Conservation (phyloP, 2,888 invertebrate genomes). For the Oligia latruncula region DNA sequence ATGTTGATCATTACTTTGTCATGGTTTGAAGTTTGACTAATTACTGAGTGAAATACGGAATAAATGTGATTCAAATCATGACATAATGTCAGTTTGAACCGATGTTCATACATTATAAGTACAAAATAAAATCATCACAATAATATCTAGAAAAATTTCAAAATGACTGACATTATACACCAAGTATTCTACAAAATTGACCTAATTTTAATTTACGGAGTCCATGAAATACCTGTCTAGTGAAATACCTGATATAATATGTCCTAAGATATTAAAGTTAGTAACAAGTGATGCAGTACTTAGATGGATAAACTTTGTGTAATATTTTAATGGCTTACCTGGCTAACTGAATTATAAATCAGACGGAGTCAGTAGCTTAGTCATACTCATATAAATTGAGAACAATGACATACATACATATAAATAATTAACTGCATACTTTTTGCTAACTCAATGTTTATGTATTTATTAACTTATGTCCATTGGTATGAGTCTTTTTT, state of each 20-base stretch:
- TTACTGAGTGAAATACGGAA: constrained; percentile 77
- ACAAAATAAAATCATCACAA: constrained; percentile 74
- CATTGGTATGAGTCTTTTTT: constrained; percentile 51
- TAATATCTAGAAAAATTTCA: constrained; percentile 62
- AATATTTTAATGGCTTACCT: constrained; percentile 54
- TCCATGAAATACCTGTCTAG: constrained; percentile 67
- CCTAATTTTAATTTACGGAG: constrained; percentile 66
- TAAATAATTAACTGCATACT: constrained; percentile 57
- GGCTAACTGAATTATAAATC: constrained; percentile 59
- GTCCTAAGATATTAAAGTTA: constrained; percentile 64
- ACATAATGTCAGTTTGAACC: constrained; percentile 74
- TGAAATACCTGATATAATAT: constrained; percentile 63
- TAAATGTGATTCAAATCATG: constrained; percentile 82
- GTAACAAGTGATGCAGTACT: constrained; percentile 61
- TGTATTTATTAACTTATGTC: constrained; percentile 62
- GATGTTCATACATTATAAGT: constrained; percentile 77
- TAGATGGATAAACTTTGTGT: constrained; percentile 45
- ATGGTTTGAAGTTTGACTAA: constrained; percentile 85
- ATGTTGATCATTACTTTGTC: constrained; percentile 89
- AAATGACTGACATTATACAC: constrained; percentile 67
- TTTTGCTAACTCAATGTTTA: constrained; percentile 62
- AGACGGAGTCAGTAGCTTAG: constrained; percentile 59
- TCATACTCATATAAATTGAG: constrained; percentile 44
- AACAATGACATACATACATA: constrained; percentile 53
- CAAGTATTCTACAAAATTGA: constrained; percentile 68